Conservation (phyloP, 1,140 invertebrate species). For the Phymorhynchus buccinoides region DNA sequence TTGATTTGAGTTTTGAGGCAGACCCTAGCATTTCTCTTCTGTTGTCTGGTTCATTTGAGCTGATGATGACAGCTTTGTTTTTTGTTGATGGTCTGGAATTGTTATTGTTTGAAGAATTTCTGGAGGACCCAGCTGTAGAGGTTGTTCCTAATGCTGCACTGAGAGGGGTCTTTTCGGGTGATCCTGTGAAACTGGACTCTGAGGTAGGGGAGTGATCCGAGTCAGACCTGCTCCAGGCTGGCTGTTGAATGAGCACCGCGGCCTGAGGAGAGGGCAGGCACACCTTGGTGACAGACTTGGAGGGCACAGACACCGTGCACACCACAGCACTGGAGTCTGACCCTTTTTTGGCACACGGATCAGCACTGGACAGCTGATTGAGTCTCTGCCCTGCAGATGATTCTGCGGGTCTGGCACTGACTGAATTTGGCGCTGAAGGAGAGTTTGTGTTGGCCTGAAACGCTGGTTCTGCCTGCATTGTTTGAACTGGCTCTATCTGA, state of each 20-base stretch:
- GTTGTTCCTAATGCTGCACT: background rate
- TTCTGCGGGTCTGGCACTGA: background rate
- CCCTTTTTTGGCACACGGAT: background rate
- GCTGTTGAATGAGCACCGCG: background rate
- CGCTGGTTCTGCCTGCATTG: background rate
- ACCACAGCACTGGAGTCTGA: background rate
- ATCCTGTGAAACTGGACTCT: background rate
- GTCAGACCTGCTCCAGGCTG: background rate
- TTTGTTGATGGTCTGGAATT: background rate
- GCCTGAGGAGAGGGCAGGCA: background rate
- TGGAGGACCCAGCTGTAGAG: background rate
- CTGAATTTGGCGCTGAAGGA: background rate
- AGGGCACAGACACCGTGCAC: background rate
- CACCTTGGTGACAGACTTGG: conserved; percentile 1
- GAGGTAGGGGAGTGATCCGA: background rate
- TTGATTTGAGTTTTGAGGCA: conserved; percentile 20
- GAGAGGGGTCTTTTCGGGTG: background rate
- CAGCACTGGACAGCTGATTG: background rate
- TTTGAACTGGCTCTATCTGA: background rate
- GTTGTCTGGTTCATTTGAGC: conserved; percentile 19
- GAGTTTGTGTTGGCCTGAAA: background rate
- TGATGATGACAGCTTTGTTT: conserved; percentile 8
- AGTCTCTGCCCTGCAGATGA: background rate
- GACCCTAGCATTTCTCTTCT: conserved; percentile 22
- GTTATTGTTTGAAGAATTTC: background rate